A percentile compares a stretch with the other conserved stretches of the same genome.
phyloP scores from a whole-genome alignment of 2,888 invertebrate genomes.

The Loripinus fragilis region DNA sequence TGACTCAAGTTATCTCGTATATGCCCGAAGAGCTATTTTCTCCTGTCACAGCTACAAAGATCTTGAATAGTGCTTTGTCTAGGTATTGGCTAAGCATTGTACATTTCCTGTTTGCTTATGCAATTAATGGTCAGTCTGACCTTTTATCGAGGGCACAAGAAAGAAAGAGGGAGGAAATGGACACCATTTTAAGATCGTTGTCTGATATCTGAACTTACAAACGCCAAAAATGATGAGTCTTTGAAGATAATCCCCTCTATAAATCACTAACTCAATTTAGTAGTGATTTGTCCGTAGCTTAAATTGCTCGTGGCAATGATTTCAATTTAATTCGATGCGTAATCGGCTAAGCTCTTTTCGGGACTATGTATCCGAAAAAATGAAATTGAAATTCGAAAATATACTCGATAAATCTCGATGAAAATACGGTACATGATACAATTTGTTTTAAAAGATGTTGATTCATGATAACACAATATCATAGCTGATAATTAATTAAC shows the following conservation, averaged over 20 bases:
- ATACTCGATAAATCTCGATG: no score
- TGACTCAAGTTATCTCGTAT: no score
- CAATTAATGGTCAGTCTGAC: conserved; percentile 16
- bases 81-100: neutral
- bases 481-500: no score
- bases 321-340: conserved; percentile 6
- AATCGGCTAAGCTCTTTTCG: no score
- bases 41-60: neutral
- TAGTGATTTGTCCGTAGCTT: conserved; percentile 11
- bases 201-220: neutral
- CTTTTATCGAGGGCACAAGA: conserved; percentile 1
- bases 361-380: no score
- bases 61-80: conserved; percentile 6
- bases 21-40: neutral
- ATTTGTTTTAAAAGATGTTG: no score
- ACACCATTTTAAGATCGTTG: neutral
- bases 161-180: neutral
- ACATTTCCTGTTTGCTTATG: neutral
- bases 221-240: neutral
- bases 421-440: no score
- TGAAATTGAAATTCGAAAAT: no score
- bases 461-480: no score
- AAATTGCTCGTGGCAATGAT: neutral
- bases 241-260: neutral
- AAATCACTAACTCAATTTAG: conserved; percentile 11